A percentile compares a stretch with the other conserved stretches of the same genome.
phyloP scores from a whole-genome alignment of 2,113 vertebrate genomes.

The Chaenogobius annularis region DNA sequence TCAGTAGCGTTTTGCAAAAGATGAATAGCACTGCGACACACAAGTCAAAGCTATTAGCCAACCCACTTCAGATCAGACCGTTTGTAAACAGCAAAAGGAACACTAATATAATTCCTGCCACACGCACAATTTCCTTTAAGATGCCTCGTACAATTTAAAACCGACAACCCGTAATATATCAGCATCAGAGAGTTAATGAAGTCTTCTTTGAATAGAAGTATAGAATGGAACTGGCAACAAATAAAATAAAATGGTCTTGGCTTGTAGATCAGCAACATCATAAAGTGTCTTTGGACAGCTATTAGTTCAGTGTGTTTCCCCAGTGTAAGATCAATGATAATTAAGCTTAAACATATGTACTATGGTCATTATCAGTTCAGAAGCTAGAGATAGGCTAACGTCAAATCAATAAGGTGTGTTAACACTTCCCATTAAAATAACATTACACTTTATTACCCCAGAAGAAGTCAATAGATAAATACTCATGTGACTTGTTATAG shows the following conservation, averaged over 20 bases:
- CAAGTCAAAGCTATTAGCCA: conserved; percentile 39
- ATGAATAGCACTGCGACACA: conserved; percentile 38
- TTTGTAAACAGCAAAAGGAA: conserved; percentile 28
- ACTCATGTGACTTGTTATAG: background rate
- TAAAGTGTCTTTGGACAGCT: background rate
- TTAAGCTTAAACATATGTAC: background rate
- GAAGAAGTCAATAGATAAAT: background rate
- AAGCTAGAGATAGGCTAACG: background rate
- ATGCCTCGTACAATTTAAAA: conserved; percentile 16
- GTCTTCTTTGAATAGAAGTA: conserved; percentile 15
- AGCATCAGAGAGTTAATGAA: conserved; percentile 10
- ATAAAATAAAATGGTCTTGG: background rate
- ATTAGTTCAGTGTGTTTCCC: background rate
- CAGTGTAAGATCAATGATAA: background rate
- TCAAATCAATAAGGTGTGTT: conserved; percentile 3
- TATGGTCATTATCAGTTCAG: conserved; percentile 1
- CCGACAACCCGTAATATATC: conserved; percentile 17
- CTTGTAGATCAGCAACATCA: background rate
- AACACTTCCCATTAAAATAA: background rate
- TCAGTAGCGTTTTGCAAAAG: conserved; percentile 45
- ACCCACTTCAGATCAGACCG: conserved; percentile 20
- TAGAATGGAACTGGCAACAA: conserved; percentile 15
- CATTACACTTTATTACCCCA: background rate
- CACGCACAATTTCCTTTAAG: conserved; percentile 16
- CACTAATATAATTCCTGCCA: conserved; percentile 15